Base-by-base conservation (phyloP, 2,113 vertebrate genomes). In the Phrynosoma platyrhinos region DNA sequence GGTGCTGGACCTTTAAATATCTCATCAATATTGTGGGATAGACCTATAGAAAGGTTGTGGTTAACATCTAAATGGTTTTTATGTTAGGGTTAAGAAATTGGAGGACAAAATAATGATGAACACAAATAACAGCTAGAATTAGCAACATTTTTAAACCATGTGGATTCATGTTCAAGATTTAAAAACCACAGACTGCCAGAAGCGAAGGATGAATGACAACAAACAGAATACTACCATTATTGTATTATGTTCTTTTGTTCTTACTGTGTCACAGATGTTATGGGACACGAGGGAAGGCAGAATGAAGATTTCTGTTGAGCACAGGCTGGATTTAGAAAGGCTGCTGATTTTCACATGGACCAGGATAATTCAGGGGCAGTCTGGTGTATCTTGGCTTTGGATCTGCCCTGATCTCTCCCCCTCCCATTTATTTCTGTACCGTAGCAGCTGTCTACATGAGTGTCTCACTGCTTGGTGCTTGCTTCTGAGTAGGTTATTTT, bases 161-260 rank as follows among this genome's bases (percentile, higher is more conserved):
- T 79, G 64, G 64, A 79, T 32, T 71, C 77, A 27, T 72, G 77
- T 40, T 52, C 42, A 66, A 62, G 62, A 20, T 78, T 85, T 87
- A 66, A 71, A 80, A 87, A 80, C 47, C 77, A 71, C 77, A 87
- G 85, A 55, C 30, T 78, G 84, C 84, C 84, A 85, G 76, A 78
- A 87, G 64, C 47, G 1, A 71, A 87, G 68, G n/a, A 71, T 58
- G 64, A 87, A 69, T 79, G 85, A 85, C 74, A 85, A 85, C 58
- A 55, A 85, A n/a, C 74, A 66, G 84, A 86, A 69, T 86, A 53
- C 47, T 86, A n/a, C 47, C 66, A 71, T 87, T 58, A 40, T 30
- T 74, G 68, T 74, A 20, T 69, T 79, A 53, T 53, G 27, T 14
- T 9, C 64, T 62, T 87, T 62, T 42, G 74, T 71, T 40, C 36